Percentiles rank a stretch among this genome's conserved stretches.
These are phyloP conservation scores for Phrynocephalus vlangalii DNA, from an alignment of 2,797 vertebrate species.

Conservation along the genomic window DNA sequence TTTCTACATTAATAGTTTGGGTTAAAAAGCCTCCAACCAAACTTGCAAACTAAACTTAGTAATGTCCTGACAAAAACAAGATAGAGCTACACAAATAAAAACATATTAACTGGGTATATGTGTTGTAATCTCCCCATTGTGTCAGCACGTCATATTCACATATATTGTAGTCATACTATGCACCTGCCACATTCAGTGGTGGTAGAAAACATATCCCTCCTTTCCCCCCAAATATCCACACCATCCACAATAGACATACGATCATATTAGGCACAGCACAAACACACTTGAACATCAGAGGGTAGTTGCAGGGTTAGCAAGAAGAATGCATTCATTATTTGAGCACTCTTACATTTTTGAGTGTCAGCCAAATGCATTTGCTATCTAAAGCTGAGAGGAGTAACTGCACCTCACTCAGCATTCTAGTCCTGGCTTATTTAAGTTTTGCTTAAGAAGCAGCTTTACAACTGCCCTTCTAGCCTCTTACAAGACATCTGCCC, in stretches of 20 bases:
- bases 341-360: neutral
- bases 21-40: neutral
- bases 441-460: neutral
- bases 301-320: neutral
- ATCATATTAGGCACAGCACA: neutral
- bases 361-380: neutral
- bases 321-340: neutral
- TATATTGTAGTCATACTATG: no score
- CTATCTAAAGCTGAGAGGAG: neutral
- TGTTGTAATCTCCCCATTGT: neutral
- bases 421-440: neutral
- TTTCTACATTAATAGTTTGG: neutral
- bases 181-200: no score
- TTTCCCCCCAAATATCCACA: no score
- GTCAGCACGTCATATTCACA: neutral
- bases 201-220: no score
- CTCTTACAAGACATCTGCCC: no score
- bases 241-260: no score
- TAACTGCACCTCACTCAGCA: neutral
- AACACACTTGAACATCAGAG: neutral
- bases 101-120: no score
- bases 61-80: neutral
- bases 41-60: neutral
- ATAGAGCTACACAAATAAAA: neutral
- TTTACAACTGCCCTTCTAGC: no score